These are phyloP conservation scores for Drosophila paulistorum DNA, from an alignment of 1,140 invertebrate species.

Conservation along the genomic window DNA sequence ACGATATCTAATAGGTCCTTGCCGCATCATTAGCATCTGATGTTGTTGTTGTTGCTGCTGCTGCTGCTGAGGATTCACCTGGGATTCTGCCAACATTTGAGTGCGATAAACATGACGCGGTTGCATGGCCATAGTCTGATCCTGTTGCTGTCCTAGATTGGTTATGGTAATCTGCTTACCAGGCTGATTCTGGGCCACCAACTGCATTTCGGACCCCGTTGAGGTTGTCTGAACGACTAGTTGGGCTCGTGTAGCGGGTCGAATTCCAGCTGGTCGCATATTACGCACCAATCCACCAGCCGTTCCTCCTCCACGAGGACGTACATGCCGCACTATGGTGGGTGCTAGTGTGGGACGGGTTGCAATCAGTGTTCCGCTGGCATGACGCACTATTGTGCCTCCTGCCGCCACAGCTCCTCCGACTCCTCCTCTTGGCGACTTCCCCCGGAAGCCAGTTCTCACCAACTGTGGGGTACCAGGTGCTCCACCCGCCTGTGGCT, in stretches of 20 bases:
- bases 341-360: constrained; percentile 48
- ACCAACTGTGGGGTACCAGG: constrained; percentile 50
- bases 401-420: not conserved
- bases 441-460: constrained; percentile 50
- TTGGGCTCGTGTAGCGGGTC: constrained; percentile 51
- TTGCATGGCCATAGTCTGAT: constrained; percentile 41
- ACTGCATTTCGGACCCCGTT: constrained; percentile 47
- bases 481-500: constrained; percentile 49
- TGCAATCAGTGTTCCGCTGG: constrained; percentile 43
- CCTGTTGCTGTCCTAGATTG: constrained; percentile 54
- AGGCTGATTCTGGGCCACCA: constrained; percentile 50
- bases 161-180: constrained; percentile 64
- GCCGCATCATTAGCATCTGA: constrained; percentile 66
- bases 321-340: constrained; percentile 59
- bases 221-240: constrained; percentile 55
- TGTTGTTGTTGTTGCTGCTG: constrained; percentile 35
- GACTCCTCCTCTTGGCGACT: constrained; percentile 45
- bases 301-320: constrained; percentile 51
- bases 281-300: constrained; percentile 41
- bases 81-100: constrained; percentile 46
- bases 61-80: constrained; percentile 42
- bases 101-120: constrained; percentile 53
- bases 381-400: constrained; percentile 39
- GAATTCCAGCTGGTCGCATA: constrained; percentile 50
- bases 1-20: constrained; percentile 48